Evolutionary conservation across 2,888 invertebrate genomes (phyloP).

Genomic region (Caenorhabditis uteleia): DNA sequence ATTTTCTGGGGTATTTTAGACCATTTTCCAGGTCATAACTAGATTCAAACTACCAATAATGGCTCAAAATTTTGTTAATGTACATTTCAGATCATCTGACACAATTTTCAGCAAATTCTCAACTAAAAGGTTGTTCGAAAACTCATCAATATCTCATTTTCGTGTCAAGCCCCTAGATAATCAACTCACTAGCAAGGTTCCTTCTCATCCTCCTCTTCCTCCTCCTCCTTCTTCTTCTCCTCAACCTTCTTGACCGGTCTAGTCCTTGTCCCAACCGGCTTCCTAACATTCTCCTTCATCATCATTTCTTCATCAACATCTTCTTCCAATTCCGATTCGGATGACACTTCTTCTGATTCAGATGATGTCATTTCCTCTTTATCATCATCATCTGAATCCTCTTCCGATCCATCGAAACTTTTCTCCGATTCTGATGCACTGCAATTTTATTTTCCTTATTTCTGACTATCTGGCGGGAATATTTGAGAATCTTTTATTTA

Average conservation of each 20-base stretch:
- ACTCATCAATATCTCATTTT: neutral
- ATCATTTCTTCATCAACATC: conserved; percentile 45
- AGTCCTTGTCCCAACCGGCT: conserved; percentile 53
- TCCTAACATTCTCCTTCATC: conserved; percentile 70
- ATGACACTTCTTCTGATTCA: conserved; percentile 25
- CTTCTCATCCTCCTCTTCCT: conserved; percentile 27
- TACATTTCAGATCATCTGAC: no score
- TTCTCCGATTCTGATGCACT: conserved; percentile 25
- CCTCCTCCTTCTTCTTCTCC: conserved; percentile 16
- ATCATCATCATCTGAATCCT: conserved; percentile 15
- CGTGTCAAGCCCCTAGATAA: no score
- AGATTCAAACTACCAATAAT: no score
- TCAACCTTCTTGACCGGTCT: conserved; percentile 21
- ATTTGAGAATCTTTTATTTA: conserved; percentile 1
- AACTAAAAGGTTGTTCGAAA: no score
- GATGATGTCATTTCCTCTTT: conserved; percentile 12
- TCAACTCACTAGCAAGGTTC: conserved; percentile 29
- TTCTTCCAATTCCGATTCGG: conserved; percentile 24
- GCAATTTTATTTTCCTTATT: no score
- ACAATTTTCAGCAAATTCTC: no score
- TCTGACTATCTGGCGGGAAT: conserved; percentile 11
- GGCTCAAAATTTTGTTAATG: no score
- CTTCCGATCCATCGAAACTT: conserved; percentile 11
- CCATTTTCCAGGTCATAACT: no score
- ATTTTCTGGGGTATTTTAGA: no score